phyloP scores from a whole-genome alignment of 2,113 vertebrate species.

The Chunga burmeisteri region DNA sequence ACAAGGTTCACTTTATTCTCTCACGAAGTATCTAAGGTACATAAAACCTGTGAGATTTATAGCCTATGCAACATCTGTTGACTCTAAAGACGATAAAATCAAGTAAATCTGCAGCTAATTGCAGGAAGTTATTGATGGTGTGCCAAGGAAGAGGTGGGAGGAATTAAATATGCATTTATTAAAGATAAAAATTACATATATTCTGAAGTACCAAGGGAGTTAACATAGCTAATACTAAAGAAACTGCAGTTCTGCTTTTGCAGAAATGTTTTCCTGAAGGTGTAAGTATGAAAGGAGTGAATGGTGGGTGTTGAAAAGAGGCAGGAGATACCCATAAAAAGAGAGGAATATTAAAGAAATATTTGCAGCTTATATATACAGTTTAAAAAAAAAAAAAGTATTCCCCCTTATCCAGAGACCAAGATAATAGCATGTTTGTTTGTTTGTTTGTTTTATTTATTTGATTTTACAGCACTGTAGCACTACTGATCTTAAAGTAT shows the following conservation, averaged over 20 bases:
- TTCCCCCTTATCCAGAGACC: background rate
- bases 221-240: constrained; percentile 13
- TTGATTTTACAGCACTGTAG: background rate
- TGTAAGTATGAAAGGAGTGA: background rate
- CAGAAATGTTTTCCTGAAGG: constrained; percentile 9
- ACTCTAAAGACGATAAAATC: constrained; percentile 23
- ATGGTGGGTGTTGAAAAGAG: background rate
- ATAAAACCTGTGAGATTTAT: background rate
- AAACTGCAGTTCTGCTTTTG: constrained; percentile 26
- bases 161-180: constrained; percentile 44
- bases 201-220: background rate
- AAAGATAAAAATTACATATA: background rate
- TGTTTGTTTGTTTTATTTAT: background rate
- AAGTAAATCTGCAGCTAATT: constrained; percentile 32
- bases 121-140: constrained; percentile 35
- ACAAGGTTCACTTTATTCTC: background rate
- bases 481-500: background rate
- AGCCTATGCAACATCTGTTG: background rate
- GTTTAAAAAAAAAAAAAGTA: background rate
- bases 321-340: background rate
- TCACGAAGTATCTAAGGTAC: background rate
- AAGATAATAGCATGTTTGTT: background rate
- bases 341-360: background rate
- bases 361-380: background rate
- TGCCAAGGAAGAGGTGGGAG: constrained; percentile 9